phyloP scores from a whole-genome alignment of 23 tunicate species.

The Styela plicata region DNA sequence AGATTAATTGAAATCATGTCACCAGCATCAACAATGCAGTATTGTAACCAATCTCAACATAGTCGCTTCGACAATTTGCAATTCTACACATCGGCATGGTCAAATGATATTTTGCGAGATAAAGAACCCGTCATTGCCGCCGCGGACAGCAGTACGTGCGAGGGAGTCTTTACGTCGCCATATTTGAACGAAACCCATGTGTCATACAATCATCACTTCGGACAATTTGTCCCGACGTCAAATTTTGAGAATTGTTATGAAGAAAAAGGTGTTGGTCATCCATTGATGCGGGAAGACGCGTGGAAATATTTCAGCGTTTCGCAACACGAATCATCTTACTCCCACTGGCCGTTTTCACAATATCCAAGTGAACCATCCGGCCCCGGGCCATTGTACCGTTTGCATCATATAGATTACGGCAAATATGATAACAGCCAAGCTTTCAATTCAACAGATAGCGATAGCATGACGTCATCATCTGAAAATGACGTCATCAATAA shows the following conservation, averaged over 20 bases:
- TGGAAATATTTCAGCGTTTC: background rate
- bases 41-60: background rate
- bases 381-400: background rate
- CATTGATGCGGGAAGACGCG: background rate
- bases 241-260: background rate
- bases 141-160: background rate
- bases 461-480: background rate
- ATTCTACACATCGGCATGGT: background rate
- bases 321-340: background rate
- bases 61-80: background rate
- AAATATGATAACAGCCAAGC: background rate
- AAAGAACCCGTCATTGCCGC: background rate
- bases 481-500: slow-evolving; percentile 7
- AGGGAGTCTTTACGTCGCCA: background rate
- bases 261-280: background rate
- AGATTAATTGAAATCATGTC: no score
- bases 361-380: background rate
- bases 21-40: background rate
- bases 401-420: background rate
- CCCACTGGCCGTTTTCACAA: background rate
- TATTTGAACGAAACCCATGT: background rate
- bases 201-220: no score
- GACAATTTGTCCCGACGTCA: background rate
- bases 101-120: background rate
- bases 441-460: background rate